Conservation (phyloP, 2,888 invertebrate genomes). For the Conchocele bisecta region DNA sequence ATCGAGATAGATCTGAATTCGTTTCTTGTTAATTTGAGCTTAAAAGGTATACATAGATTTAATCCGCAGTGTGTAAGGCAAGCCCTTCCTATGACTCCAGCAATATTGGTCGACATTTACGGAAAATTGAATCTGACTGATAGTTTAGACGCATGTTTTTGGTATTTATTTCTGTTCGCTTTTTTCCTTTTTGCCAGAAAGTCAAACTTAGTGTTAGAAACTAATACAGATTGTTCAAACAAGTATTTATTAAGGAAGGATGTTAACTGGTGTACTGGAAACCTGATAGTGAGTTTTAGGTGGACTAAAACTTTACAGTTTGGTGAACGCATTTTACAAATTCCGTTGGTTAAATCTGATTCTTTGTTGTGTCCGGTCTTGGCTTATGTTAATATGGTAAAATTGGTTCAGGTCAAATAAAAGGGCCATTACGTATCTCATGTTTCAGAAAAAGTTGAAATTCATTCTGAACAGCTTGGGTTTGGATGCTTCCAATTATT, state of each 20-base stretch:
- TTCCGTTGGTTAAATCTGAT: conserved; percentile 14
- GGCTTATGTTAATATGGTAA: conserved; percentile 13
- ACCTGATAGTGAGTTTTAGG: conserved; percentile 9
- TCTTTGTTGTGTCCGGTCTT: conserved; percentile 18
- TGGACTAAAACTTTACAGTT: conserved; percentile 35
- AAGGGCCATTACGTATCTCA: background rate
- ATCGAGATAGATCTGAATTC: background rate
- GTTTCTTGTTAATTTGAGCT: background rate
- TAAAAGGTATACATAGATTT: conserved; percentile 10
- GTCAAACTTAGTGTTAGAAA: conserved; percentile 4
- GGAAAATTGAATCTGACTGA: background rate
- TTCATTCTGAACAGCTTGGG: background rate
- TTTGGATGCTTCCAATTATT: background rate
- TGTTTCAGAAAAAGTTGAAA: conserved; percentile 9
- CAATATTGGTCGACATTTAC: background rate
- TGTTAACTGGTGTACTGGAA: background rate
- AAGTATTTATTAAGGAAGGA: background rate
- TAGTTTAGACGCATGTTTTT: background rate
- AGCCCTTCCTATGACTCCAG: conserved; percentile 4
- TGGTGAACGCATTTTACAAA: conserved; percentile 19
- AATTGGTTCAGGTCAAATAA: background rate
- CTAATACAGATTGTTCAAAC: background rate
- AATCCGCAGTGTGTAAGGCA: background rate
- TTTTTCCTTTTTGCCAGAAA: conserved; percentile 11
- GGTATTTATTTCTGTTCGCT: conserved; percentile 8